Evolutionary conservation across 2,797 vertebrate species (phyloP), one percentile per base, ranked within the genome.

Genomic region (Sebastes diploproa): DNA sequence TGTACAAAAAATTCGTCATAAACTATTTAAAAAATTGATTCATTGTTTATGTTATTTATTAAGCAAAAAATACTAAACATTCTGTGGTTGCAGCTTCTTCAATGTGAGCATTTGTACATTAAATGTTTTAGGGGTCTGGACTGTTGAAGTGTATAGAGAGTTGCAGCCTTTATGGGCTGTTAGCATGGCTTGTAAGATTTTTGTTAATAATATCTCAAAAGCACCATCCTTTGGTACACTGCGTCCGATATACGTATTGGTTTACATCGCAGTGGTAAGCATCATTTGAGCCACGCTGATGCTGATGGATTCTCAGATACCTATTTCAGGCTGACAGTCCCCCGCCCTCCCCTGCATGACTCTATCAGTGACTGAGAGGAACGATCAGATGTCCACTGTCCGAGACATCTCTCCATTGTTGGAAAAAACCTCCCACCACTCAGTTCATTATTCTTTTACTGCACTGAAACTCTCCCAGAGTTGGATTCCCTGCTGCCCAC

Each of bases 381-480:
- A 32, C 42, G 80, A 88, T 94, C 88, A 71, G 81, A 85, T 92
- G 79, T 87, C 89, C 66, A 36, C 50, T 1, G 27, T 55, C 74
- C 84, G 70, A 25, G 58, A 80, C 69, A 54, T 89, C 74, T 72
- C 75, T 16, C 69, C 74, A 84, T 88, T 92, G 81, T 87, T 71
- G 72, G 58, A 54, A 71, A 78, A 87, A 87, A 71, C 86, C 86
- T 86, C 87, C 84, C 83, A 87, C 66, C 80, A 72, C 75, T 83
- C 60, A 1, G n/a, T 75, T 75, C 84, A 89, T 93, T 92, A 88
- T 92, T 89, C 77, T 87, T 82, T 77, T 77, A 78, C 58, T 42
- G 68, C 34, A 0, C 66, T 84, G 30, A 88, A 84, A 78, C 77
- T 75, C 84, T 84, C 87, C 68, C 81, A 85, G 76, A 82, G 83